These are phyloP conservation scores for Planococcus citri DNA, from an alignment of 1,140 invertebrate species.

Conservation along the genomic window DNA sequence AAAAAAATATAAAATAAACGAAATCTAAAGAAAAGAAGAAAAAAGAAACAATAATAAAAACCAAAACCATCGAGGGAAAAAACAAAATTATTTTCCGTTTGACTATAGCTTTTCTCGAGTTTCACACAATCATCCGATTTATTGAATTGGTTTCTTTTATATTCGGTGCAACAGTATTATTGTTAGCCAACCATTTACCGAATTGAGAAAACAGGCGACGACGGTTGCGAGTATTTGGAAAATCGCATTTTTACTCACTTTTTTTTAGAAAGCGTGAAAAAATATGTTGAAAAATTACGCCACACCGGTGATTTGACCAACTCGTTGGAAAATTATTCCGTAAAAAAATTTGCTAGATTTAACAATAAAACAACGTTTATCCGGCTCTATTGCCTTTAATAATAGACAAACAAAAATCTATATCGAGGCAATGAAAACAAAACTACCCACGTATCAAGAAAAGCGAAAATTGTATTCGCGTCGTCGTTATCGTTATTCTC, in stretches of 20 bases:
- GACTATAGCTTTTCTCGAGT: background rate
- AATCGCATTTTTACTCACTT: background rate
- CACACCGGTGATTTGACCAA: no score
- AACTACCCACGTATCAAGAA: background rate
- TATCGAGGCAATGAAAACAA: background rate
- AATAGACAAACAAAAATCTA: background rate
- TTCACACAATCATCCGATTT: conserved; percentile 3
- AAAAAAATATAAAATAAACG: background rate
- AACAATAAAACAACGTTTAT: no score
- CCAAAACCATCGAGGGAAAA: background rate
- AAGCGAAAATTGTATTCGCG: background rate
- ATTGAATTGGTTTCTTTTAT: background rate
- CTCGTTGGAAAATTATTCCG: no score
- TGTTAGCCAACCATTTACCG: background rate
- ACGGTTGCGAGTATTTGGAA: background rate
- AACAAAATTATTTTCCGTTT: background rate
- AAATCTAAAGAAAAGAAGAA: background rate
- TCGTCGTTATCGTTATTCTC: background rate
- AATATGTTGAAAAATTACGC: no score
- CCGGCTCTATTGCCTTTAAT: no score
- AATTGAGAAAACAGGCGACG: background rate
- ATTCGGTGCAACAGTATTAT: background rate
- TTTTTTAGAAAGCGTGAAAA: no score
- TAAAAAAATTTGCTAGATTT: no score
- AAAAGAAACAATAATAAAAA: no score